These are phyloP conservation scores for Leptocoma aspasia DNA, from an alignment of 2,113 vertebrate genomes.

Conservation along the genomic window DNA sequence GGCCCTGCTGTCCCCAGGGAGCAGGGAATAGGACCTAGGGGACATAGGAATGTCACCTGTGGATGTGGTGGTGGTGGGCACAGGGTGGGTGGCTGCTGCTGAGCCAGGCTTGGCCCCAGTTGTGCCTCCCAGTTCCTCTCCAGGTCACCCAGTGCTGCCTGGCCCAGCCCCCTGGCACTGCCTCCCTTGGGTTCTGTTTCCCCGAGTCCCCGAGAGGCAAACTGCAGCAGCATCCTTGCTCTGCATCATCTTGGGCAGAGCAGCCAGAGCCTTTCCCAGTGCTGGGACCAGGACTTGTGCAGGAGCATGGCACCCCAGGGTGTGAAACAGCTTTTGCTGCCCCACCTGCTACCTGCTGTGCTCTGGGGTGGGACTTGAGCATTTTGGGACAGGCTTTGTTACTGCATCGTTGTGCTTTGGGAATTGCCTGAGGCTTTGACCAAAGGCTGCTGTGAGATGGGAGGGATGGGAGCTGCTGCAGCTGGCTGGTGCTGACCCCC, in stretches of 20 bases:
- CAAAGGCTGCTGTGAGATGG: rapidly evolving
- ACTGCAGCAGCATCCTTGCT: background rate
- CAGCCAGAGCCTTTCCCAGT: background rate
- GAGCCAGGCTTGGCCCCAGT: background rate
- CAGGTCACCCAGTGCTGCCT: background rate
- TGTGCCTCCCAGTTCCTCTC: rapidly evolving
- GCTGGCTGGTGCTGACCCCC: background rate
- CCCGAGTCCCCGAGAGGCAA: rapidly evolving
- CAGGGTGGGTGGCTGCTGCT: rapidly evolving
- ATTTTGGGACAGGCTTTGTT: background rate
- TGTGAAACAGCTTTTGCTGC: background rate
- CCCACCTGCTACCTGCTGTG: background rate
- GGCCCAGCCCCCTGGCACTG: background rate
- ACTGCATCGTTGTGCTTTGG: rapidly evolving
- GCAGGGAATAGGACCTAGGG: too few species aligned
- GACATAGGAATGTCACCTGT: rapidly evolving
- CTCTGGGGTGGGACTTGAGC: background rate
- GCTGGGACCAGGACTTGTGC: background rate
- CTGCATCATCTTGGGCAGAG: background rate
- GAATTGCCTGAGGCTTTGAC: background rate
- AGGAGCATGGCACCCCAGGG: rapidly evolving
- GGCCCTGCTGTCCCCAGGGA: rapidly evolving
- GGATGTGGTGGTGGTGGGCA: rapidly evolving
- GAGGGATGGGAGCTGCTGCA: background rate
- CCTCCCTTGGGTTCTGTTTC: background rate